These are phyloP conservation scores for Proisotoma minuta DNA, from an alignment of 2,888 invertebrate genomes.

Conservation along the genomic window DNA sequence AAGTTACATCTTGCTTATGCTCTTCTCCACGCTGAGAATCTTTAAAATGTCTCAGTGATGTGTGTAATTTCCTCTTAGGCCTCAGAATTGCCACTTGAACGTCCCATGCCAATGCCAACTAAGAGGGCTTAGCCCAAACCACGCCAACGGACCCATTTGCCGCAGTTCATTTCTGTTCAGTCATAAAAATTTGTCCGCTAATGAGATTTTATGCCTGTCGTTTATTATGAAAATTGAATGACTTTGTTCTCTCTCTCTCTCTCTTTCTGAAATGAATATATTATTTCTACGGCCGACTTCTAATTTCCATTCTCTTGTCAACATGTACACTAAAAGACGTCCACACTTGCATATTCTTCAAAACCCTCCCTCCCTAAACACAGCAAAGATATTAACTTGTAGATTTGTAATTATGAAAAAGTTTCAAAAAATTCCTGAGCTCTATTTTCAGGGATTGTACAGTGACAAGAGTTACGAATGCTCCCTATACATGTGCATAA, in stretches of 20 bases:
- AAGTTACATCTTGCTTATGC: not conserved
- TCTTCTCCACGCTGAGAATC: constrained; percentile 6
- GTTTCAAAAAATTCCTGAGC: too few species aligned
- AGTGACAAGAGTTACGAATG: too few species aligned
- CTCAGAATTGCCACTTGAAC: constrained; percentile 17
- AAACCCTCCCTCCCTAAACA: too few species aligned
- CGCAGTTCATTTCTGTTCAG: constrained; percentile 13
- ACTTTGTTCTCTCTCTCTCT: constrained; percentile 43
- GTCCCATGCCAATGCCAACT: not conserved
- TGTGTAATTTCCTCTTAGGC: constrained; percentile 20
- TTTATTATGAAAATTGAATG: constrained; percentile 46
- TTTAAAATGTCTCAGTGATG: constrained; percentile 16
- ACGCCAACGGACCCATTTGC: constrained; percentile 1
- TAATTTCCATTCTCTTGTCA: constrained; percentile 22
- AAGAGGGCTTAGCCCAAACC: not conserved
- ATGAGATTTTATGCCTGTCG: constrained; percentile 45
- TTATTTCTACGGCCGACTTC: constrained; percentile 35
- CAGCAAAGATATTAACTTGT: too few species aligned
- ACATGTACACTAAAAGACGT: constrained; percentile 8
- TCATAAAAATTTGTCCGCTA: constrained; percentile 42
- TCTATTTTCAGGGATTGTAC: too few species aligned
- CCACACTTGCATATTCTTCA: not conserved
- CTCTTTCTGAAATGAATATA: constrained; percentile 42
- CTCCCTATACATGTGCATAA: too few species aligned
- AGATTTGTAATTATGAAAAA: too few species aligned